phyloP scores from a whole-genome alignment of 2,888 invertebrate genomes.

The Alitta virens region DNA sequence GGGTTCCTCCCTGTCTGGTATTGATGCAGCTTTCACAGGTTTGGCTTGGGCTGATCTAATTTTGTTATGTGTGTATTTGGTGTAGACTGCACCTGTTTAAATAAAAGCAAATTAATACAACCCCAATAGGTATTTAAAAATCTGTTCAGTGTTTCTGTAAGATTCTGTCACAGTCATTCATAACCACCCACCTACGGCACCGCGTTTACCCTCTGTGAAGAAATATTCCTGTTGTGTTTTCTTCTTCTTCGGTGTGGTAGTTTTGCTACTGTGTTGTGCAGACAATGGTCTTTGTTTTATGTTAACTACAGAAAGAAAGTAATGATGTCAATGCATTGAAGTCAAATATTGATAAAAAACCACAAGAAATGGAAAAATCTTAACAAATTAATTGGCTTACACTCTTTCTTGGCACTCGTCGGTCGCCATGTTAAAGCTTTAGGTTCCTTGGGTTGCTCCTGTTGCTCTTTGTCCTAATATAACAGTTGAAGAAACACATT shows the following conservation, averaged over 20 bases:
- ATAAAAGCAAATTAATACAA: too few relatives aligned
- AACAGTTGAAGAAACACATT: too few relatives aligned
- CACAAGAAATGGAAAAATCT: background rate
- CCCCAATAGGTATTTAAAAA: too few relatives aligned
- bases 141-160: too few relatives aligned
- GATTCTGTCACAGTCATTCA: too few relatives aligned
- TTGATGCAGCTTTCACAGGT: slow-evolving; percentile 38
- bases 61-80: slow-evolving; percentile 42
- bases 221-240: slow-evolving; percentile 33
- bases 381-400: background rate
- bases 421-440: slow-evolving; percentile 29
- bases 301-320: background rate
- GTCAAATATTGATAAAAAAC: too few relatives aligned
- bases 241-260: slow-evolving; percentile 4
- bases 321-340: too few relatives aligned
- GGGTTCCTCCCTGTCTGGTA: slow-evolving; percentile 52
- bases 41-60: slow-evolving; percentile 38
- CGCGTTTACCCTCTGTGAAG: slow-evolving; percentile 46
- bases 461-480: too few relatives aligned
- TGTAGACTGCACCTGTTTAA: slow-evolving; percentile 43
- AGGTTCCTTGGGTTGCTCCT: slow-evolving; percentile 10
- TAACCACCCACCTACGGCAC: slow-evolving; percentile 25
- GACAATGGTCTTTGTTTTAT: slow-evolving; percentile 19
- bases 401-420: slow-evolving; percentile 31
- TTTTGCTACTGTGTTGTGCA: slow-evolving; percentile 42